Evolutionary conservation across 30 jellyfish, hydroid and myxozoan genomes (phyloP), one percentile per base, ranked within the genome.

Genomic region (Chironex yamaguchii): DNA sequence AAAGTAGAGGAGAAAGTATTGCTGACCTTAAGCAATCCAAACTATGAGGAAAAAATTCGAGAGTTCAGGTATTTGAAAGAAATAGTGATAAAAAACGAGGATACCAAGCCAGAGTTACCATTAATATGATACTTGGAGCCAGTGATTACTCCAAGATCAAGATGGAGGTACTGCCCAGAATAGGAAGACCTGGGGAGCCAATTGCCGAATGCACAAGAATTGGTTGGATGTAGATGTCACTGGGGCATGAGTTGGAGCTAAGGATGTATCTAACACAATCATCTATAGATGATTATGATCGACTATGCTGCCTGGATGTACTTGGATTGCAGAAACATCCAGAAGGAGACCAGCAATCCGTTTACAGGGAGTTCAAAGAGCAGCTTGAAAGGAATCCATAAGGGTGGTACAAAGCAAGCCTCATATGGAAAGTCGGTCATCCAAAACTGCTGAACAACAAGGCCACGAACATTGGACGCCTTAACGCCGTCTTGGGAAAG

Each of bases 191-290:
- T 28, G 96, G 95, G 25, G 32, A 81, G 42, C 96, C 97, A 0
- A 36, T 76, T 12, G 98, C 96, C 21, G 96, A 91, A 48, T 24
- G 48, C 30, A 91, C 98, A 17, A 76, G 30, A 34, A 50, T 91
- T 29, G 96, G 96, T 4, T 91, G 98, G 98, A 81, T 78, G 49
- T 33, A 84, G 22, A 91, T 85, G 98, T 84, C 93, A 22, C 87
- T 87, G 9, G 96, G 96, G 29, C 42, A 26, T 34, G 92, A 36
- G 26, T 20, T 26, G 11, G 42, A 81, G 21, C 17, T 88, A 21
- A n/a, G 84, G 66, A 58, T 49, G 23, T 76, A 50, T 79, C 34
- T 58, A 21, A 33, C 95, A 14, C 77, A 76, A 29, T 75, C 65
- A 29, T 21, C 96, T 20, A 67, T 35, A 23, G 86, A 78, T 12